phyloP scores from a whole-genome alignment of 2,113 vertebrate species.

The Solea senegalensis region DNA sequence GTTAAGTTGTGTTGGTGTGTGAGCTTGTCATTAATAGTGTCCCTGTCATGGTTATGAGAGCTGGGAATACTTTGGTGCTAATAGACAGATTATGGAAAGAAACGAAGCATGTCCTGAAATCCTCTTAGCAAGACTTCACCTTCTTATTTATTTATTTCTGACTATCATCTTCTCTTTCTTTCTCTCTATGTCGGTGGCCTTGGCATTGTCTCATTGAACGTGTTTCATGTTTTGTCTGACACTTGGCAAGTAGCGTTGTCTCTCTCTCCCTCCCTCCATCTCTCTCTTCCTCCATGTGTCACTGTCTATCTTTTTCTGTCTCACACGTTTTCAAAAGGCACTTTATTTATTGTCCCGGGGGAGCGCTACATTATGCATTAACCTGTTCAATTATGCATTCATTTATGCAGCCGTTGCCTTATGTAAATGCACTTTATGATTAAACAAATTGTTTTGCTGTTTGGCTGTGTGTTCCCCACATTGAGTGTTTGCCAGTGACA shows the following conservation, averaged over 20 bases:
- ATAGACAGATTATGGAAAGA: constrained; percentile 85
- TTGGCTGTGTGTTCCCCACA: constrained; percentile 72
- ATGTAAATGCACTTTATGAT: constrained; percentile 82
- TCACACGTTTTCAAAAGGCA: constrained; percentile 76
- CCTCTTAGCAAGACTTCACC: constrained; percentile 78
- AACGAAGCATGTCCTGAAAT: constrained; percentile 85
- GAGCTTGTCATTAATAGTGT: constrained; percentile 81
- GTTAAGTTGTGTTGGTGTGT: constrained; percentile 73
- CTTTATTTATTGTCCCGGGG: constrained; percentile 78
- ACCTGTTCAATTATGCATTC: constrained; percentile 83
- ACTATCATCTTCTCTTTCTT: constrained; percentile 63
- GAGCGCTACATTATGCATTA: constrained; percentile 82
- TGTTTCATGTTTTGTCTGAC: constrained; percentile 76
- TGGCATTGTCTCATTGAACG: constrained; percentile 71
- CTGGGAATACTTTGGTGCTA: constrained; percentile 84
- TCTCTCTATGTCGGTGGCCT: constrained; percentile 68
- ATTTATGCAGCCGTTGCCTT: constrained; percentile 82
- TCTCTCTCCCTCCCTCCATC: constrained; percentile 27
- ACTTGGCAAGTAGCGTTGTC: constrained; percentile 63
- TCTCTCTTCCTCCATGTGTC: constrained; percentile 10
- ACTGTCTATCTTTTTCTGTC: constrained; percentile 60
- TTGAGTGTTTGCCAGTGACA: constrained; percentile 78
- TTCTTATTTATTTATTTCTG: constrained; percentile 78
- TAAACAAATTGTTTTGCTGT: constrained; percentile 81
- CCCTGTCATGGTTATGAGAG: constrained; percentile 81